phyloP scores from a whole-genome alignment of 2,113 vertebrate genomes.

The Triplophysa tibetana region DNA sequence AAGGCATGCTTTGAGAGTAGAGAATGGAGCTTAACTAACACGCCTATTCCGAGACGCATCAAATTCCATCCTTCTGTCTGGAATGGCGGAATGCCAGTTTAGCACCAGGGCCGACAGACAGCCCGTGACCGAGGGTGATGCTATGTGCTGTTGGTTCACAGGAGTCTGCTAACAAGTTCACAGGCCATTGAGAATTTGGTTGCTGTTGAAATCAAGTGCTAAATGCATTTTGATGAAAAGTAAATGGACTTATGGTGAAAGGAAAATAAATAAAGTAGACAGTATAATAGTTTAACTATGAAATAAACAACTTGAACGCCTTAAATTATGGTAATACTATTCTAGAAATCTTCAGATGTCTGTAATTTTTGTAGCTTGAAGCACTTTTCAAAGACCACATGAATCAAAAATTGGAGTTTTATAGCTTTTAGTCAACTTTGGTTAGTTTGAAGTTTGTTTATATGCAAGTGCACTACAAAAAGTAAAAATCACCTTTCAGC shows the following conservation, averaged over 20 bases:
- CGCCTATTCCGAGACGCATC: slow-evolving; percentile 18
- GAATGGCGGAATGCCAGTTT: slow-evolving; percentile 24
- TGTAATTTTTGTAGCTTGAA: too few species aligned
- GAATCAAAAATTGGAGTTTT: too few species aligned
- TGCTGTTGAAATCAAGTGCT: not conserved
- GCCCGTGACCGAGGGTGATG: slow-evolving; percentile 18
- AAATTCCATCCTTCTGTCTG: slow-evolving; percentile 28
- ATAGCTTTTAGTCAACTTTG: too few species aligned
- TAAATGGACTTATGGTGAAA: slow-evolving; percentile 13
- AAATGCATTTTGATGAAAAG: slow-evolving; percentile 37
- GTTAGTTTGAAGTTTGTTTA: too few species aligned
- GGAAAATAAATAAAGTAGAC: too few species aligned
- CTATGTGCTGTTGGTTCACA: slow-evolving; percentile 16
- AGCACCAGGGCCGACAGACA: slow-evolving; percentile 33
- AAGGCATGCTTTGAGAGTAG: slow-evolving; percentile 1
- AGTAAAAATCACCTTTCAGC: too few species aligned
- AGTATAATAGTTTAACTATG: too few species aligned
- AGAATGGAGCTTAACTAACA: slow-evolving; percentile 32
- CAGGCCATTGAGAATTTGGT: not conserved
- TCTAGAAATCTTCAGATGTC: too few species aligned
- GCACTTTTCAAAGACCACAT: too few species aligned
- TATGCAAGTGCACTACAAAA: too few species aligned
- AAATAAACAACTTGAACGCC: too few species aligned
- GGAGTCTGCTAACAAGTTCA: slow-evolving; percentile 37
- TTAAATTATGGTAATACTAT: too few species aligned